Evolutionary conservation across 2,113 vertebrate species (phyloP), one percentile per base, ranked within the genome.

Genomic region (Phodopus roborovskii): DNA sequence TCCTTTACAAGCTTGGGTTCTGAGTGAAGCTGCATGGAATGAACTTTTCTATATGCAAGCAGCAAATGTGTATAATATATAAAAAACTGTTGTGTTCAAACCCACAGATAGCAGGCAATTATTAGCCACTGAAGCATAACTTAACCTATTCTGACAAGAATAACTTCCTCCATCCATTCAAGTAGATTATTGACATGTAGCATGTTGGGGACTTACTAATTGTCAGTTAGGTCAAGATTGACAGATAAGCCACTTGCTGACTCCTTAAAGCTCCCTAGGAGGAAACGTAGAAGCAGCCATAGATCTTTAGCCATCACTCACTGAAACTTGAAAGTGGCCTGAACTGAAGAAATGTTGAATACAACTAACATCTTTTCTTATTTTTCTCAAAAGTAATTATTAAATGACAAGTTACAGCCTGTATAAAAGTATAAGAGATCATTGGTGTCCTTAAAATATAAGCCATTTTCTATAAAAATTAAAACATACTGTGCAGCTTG

Each of bases 131-230:
- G 50, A 28, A 93, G 64, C 19, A 60, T 92, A 92, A 81, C 48
- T 10, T 78, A 90, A 50, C 4, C 10, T 93, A 28, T 64, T 66
- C 24, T 16, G 45, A 79, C 50, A 74, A 75, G 50, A 36, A n/a
- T 60, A 81, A 62, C n/a, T 93, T 84, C 48, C 39, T 89, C 53
- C 30, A 60, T 74, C 6, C 84, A 81, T 88, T 84, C 64, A 92
- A 50, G 42, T 39, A 58, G 45, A 71, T 82, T 85, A 77, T 87
- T 93, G 64, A 93, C 50, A 88, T 53, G 13, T 62, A 85, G 39
- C 39, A 73, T 95, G 95, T 90, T 82, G 50, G 50, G 16, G 75
- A 89, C 42, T 91, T 95, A 60, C 33, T 60, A 66, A 82, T 79
- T 84, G 64, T 88, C 24, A 85, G 3, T 86, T 91, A 79, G 16